phyloP scores from a whole-genome alignment of 1,140 invertebrate genomes.

The Cherax quadricarinatus region DNA sequence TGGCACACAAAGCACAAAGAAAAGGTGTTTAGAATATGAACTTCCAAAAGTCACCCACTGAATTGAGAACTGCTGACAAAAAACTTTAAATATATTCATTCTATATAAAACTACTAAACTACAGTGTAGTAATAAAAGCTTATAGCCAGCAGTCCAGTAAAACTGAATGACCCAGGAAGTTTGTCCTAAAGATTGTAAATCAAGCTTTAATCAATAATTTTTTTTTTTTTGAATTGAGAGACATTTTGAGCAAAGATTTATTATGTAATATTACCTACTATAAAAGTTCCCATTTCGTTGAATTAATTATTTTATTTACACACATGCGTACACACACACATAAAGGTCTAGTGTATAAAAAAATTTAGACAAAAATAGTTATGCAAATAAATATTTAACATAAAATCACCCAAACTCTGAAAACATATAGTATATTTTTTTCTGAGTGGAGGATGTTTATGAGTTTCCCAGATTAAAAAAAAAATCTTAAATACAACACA shows the following conservation, averaged over 20 bases:
- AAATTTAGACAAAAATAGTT: not conserved
- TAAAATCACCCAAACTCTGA: not conserved
- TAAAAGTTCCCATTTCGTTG: constrained; percentile 19
- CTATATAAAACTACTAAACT: constrained; percentile 41
- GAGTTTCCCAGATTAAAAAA: too few relatives aligned
- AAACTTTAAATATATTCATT: constrained; percentile 37
- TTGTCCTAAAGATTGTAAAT: not conserved
- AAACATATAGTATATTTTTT: not conserved
- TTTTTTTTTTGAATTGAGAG: not conserved
- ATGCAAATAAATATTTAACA: not conserved
- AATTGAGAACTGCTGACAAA: constrained; percentile 8
- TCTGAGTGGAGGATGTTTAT: not conserved
- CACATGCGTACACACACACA: not conserved
- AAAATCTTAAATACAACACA: not conserved
- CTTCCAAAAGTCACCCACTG: constrained; percentile 9
- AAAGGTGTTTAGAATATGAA: constrained; percentile 31
- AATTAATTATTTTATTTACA: not conserved
- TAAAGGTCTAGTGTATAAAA: not conserved
- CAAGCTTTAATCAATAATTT: not conserved
- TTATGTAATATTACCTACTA: constrained; percentile 15
- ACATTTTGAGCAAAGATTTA: constrained; percentile 24
- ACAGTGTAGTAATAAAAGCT: constrained; percentile 29
- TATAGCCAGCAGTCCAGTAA: constrained; percentile 12
- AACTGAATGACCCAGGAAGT: constrained; percentile 8
- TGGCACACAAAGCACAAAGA: constrained; percentile 36